Evolutionary conservation across 2,797 vertebrate species (phyloP).

Genomic region (Onychomys arenicola): DNA sequence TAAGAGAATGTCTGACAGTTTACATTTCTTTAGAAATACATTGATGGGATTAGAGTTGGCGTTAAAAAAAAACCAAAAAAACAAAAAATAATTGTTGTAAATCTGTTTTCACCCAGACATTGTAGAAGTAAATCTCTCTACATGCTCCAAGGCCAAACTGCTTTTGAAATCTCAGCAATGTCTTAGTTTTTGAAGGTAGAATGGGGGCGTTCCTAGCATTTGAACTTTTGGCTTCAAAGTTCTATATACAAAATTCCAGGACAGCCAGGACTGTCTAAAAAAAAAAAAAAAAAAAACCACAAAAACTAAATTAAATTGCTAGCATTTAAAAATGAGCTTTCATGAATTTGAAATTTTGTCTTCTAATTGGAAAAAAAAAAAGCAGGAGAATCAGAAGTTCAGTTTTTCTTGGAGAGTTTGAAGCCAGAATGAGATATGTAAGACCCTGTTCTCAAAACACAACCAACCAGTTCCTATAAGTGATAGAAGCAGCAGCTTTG

Average conservation of each 20-base stretch:
- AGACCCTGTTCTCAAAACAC: background rate
- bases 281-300: background rate
- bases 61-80: slow-evolving; percentile 35
- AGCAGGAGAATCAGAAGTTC: background rate
- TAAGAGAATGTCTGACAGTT: slow-evolving; percentile 80
- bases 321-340: slow-evolving; percentile 62
- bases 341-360: background rate
- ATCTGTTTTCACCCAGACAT: slow-evolving; percentile 52
- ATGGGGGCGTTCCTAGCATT: background rate
- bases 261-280: background rate
- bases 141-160: background rate
- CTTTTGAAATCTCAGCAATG: slow-evolving; percentile 39
- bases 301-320: background rate
- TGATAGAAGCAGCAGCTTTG: background rate
- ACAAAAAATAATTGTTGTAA: slow-evolving; percentile 6
- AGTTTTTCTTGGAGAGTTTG: background rate
- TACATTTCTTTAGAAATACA: slow-evolving; percentile 79
- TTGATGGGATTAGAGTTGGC: slow-evolving; percentile 67
- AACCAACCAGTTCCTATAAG: background rate
- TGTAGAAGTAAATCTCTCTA: slow-evolving; percentile 15
- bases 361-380: background rate
- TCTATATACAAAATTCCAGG: background rate
- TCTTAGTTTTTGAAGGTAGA: background rate
- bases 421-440: background rate
- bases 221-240: background rate